Conservation (phyloP, 1,140 invertebrate species). For the Lasaia peninsularis region DNA sequence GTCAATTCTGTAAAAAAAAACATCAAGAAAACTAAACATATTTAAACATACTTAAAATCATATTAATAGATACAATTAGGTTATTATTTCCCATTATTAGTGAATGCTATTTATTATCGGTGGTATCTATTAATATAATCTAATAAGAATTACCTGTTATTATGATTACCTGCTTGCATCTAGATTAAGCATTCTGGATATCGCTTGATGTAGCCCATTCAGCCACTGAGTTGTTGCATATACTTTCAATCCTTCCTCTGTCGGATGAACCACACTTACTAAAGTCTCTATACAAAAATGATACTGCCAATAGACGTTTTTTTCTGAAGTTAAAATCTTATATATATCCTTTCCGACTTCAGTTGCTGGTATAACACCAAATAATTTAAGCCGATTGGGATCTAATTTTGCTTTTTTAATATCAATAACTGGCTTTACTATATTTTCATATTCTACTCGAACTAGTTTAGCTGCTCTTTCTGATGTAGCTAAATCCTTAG, state of each 20-base stretch:
- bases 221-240: slow-evolving; percentile 80
- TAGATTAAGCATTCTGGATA: slow-evolving; percentile 75
- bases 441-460: slow-evolving; percentile 78
- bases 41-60: no score
- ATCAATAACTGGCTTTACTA: slow-evolving; percentile 39
- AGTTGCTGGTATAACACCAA: slow-evolving; percentile 50
- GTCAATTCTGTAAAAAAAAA: slow-evolving; percentile 76
- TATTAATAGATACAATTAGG: no score
- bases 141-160: not conserved
- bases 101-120: not conserved
- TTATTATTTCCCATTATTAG: no score
- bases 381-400: slow-evolving; percentile 30
- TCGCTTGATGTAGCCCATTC: slow-evolving; percentile 76
- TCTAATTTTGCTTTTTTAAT: slow-evolving; percentile 39
- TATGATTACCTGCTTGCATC: slow-evolving; percentile 48
- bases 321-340: slow-evolving; percentile 41
- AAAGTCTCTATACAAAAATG: slow-evolving; percentile 77
- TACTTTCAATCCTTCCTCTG: slow-evolving; percentile 79
- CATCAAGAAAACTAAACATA: no score
- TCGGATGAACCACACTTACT: slow-evolving; percentile 78
- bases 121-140: no score
- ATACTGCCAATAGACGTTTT: slow-evolving; percentile 48
- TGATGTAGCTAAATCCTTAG: slow-evolving; percentile 62
- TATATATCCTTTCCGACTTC: slow-evolving; percentile 44
- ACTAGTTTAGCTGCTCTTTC: slow-evolving; percentile 81